Evolutionary conservation across 2,797 vertebrate genomes (phyloP), one percentile per base, ranked within the genome.

Genomic region (Melanotaenia boesemani): DNA sequence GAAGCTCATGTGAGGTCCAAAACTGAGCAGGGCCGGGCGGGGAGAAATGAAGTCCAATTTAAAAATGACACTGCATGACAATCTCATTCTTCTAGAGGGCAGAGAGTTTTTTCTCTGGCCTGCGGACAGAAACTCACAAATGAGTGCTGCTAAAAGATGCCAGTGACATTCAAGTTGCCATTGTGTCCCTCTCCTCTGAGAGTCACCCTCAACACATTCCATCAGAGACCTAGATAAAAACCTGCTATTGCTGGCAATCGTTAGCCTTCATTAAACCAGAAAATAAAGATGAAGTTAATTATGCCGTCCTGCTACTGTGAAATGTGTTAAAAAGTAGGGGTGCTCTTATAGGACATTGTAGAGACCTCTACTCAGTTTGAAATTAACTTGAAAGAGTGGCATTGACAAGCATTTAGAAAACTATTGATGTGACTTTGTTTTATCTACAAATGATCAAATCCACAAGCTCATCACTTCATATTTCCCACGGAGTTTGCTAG

Each of bases 21-120:
- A 89, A 81, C 74, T 0, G 63, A 76, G 79, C 52, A 39, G 72
- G 81, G 81, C 73, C 60, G 79, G 77, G 81, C 75, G 66, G 74
- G 37, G 80, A 70, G 68, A 83, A 79, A 91, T 69, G 70, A 81
- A 87, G 89, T 88, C 90, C 91, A 93, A 93, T 94, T 93, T 92
- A 89, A 88, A 94, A 92, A 89, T 88, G 93, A 91, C 88, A 91
- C 79, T 75, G 72, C 85, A 87, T 84, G 81, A 93, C 89, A 92
- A 91, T 87, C 86, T 81, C 88, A 81, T 91, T 83, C 80, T 88
- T 92, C 81, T 82, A 83, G 85, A 91, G 86, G 91, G 88, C 90
- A 92, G 66, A 69, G 87, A 81, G 84, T 46, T 34, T 88, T 88
- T 83, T 73, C 61, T 85, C 82, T 92, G 88, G 92, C 86, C 86